phyloP scores from a whole-genome alignment of 1,140 invertebrate species.

The Musca domestica region DNA sequence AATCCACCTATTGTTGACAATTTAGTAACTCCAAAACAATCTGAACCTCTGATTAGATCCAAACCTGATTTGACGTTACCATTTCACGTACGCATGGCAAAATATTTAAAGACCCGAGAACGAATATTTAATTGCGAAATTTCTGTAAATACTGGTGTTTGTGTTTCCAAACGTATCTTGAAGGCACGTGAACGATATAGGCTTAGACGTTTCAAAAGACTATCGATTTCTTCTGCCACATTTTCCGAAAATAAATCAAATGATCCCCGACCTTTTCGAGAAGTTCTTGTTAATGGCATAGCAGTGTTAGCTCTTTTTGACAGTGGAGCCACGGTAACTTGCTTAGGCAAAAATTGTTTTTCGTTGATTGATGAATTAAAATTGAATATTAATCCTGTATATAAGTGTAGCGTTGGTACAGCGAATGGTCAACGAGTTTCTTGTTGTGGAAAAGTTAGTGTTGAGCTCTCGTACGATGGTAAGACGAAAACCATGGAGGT shows the following conservation, averaged over 20 bases:
- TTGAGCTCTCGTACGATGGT: background rate
- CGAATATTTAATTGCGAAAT: background rate
- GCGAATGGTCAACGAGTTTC: slow-evolving; percentile 3
- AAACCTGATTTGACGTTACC: background rate
- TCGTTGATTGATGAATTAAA: background rate
- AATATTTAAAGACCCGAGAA: background rate
- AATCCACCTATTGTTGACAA: background rate
- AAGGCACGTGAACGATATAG: background rate
- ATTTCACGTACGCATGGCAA: background rate
- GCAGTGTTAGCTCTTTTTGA: slow-evolving; percentile 13
- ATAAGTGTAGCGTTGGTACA: slow-evolving; percentile 3
- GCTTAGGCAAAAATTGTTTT: too few species aligned
- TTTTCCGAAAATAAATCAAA: too few species aligned
- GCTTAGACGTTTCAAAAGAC: too few species aligned
- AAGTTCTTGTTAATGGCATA: too few species aligned
- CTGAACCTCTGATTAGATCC: background rate
- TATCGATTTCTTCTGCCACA: too few species aligned
- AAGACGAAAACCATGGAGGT: background rate
- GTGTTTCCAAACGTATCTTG: background rate
- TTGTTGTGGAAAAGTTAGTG: background rate
- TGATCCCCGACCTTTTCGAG: background rate
- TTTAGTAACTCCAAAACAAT: background rate
- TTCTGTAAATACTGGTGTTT: background rate
- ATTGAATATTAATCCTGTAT: background rate
- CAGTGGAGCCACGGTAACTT: slow-evolving; percentile 14